Base-by-base conservation (phyloP, 2,888 invertebrate genomes). In the Machimus atricapillus region DNA sequence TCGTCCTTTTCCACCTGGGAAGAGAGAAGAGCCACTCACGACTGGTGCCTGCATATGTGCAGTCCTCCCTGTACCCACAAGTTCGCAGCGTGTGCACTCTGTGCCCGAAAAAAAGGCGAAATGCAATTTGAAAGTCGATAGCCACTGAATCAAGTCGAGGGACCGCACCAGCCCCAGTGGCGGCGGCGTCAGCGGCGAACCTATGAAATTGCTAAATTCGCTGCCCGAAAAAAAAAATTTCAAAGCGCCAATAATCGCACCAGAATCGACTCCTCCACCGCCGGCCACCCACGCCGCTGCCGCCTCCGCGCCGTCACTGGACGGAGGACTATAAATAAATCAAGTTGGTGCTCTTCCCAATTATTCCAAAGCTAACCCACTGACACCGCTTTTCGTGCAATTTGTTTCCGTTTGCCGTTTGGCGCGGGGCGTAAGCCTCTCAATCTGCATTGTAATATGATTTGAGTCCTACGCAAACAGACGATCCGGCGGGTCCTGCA, bases 381-480 rank as follows among this genome's bases (percentile, higher is more conserved):
- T 82, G 82, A 82, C 82, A 82, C 82, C 82, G 34, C 82, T 82
- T n/a, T 82, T 82, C 82, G 82, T 58, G 82, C 66, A 82, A 82
- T 82, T 82, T 82, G 82, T 40, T 34, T 23, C 82, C 58, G 58
- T 34, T 52, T 37, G 82, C 23, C 58, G 82, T 66, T 58, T 37
- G 82, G 58, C 66, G 58, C 34, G 58, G 37, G 58, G 37, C 58
- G 82, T 82, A 82, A 82, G 82, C 82, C 82, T 82, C 82, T 82
- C 82, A 82, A 82, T 82, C 82, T 82, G 82, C 82, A 82, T 82
- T 82, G 82, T 82, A 82, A 82, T 82, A 56, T 82, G 82, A 82
- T 82, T 82, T 82, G 82, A 82, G 82, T 82, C 66, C 82, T 82
- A 82, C 82, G 82, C 82, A 82, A 82, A 82, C 82, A 82, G 82